Evolutionary conservation across 2,113 vertebrate species (phyloP).

Genomic region (Panurus biarmicus): DNA sequence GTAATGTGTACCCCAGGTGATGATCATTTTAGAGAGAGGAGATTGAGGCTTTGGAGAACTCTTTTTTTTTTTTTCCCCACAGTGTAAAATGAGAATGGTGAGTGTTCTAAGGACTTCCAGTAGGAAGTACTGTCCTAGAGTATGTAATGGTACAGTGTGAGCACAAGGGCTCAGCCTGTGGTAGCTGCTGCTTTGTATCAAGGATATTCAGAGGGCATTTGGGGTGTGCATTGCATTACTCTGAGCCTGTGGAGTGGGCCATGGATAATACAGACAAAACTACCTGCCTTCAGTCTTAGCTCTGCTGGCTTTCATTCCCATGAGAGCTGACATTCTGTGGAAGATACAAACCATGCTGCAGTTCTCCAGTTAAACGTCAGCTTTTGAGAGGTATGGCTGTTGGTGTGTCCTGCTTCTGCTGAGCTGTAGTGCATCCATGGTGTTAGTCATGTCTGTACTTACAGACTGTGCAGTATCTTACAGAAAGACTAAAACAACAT

Average conservation of each 20-base stretch:
- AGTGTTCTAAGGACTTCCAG: background rate
- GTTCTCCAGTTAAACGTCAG: background rate
- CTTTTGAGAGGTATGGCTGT: background rate
- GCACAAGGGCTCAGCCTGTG: background rate
- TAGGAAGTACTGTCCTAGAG: background rate
- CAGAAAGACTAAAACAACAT: background rate
- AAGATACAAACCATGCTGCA: rapidly evolving
- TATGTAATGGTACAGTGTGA: background rate
- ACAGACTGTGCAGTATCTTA: background rate
- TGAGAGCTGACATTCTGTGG: background rate
- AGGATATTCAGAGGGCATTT: background rate
- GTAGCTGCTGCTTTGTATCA: background rate
- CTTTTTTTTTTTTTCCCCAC: rapidly evolving
- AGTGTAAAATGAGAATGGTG: background rate
- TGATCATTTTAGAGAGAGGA: background rate
- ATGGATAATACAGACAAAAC: background rate
- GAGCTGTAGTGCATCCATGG: background rate
- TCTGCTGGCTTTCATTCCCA: background rate
- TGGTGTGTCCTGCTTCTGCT: background rate
- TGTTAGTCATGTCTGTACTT: background rate
- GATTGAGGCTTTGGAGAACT: background rate
- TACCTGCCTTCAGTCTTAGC: background rate
- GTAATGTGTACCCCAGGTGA: background rate
- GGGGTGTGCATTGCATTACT: background rate
- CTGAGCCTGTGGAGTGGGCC: background rate